These are phyloP conservation scores for Deladenus siricidicola DNA, from an alignment of 2,888 invertebrate species.

Conservation along the genomic window DNA sequence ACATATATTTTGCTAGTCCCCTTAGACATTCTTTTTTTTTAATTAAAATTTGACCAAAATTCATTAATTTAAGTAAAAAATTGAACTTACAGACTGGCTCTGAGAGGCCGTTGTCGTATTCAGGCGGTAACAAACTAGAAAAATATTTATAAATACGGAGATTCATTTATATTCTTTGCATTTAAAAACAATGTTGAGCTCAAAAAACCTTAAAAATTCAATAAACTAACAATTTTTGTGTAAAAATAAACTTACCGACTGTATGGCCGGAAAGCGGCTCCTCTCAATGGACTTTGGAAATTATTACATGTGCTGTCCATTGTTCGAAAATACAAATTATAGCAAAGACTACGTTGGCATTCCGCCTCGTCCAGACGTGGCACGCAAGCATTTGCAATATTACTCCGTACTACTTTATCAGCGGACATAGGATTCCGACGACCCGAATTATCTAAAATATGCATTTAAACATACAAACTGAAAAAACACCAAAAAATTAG, in stretches of 20 bases:
- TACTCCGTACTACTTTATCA: conserved; percentile 43
- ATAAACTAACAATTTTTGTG: not conserved
- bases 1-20: too few relatives aligned
- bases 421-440: conserved; percentile 20
- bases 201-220: not conserved
- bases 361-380: conserved; percentile 49
- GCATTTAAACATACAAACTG: too few relatives aligned
- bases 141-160: not conserved
- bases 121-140: conserved; percentile 42
- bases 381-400: conserved; percentile 51
- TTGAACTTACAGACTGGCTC: conserved; percentile 46
- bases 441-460: conserved; percentile 29
- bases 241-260: conserved; percentile 20
- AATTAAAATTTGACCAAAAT: too few relatives aligned
- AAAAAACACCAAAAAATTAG: not conserved
- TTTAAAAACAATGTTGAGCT: too few relatives aligned
- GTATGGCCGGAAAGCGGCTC: conserved; percentile 73
- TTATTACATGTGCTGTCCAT: conserved; percentile 95
- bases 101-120: conserved; percentile 49
- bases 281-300: conserved; percentile 78
- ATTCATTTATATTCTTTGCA: not conserved
- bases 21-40: too few relatives aligned
- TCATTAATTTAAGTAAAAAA: too few relatives aligned
- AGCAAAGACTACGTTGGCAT: conserved; percentile 49
- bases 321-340: conserved; percentile 71